A percentile compares a stretch with the other conserved stretches of the same genome.
These are phyloP conservation scores for Heliconius congener DNA, from an alignment of 1,140 invertebrate genomes.

Conservation along the genomic window DNA sequence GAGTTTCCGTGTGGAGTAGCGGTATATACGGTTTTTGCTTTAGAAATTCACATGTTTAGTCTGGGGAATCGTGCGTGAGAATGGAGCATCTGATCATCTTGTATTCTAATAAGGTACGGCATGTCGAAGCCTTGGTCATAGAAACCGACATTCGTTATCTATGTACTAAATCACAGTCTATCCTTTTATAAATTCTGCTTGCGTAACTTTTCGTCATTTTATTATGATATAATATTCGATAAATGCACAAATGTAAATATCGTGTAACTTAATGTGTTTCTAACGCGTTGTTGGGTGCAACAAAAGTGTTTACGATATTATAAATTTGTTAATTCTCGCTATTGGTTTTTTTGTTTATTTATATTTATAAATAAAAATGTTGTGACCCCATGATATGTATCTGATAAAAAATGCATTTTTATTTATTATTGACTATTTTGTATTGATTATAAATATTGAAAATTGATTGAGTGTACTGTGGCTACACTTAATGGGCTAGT, in stretches of 20 bases:
- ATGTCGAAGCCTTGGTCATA: constrained; percentile 50
- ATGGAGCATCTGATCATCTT: constrained; percentile 54
- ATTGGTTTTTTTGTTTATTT: background rate
- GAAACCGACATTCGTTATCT: constrained; percentile 53
- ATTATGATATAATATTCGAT: constrained; percentile 41
- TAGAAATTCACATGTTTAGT: constrained; percentile 50
- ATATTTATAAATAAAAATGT: background rate
- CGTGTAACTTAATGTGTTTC: constrained; percentile 20
- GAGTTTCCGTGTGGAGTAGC: constrained; percentile 59
- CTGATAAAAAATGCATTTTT: background rate
- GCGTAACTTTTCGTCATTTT: constrained; percentile 38
- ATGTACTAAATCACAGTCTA: constrained; percentile 45
- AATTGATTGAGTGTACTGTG: too few species aligned
- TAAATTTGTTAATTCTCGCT: background rate
- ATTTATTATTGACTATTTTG: background rate
- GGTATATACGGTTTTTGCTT: constrained; percentile 65
- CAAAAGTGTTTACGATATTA: background rate
- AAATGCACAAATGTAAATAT: constrained; percentile 25
- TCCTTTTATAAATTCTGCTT: constrained; percentile 43
- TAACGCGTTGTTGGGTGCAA: constrained; percentile 3
- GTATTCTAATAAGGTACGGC: constrained; percentile 61
- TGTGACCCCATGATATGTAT: background rate
- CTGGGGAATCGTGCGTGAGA: constrained; percentile 60
- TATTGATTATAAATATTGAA: background rate
- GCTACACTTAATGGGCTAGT: too few species aligned